A percentile compares a stretch with the other conserved stretches of the same genome.
phyloP scores from a whole-genome alignment of 2,113 vertebrate genomes.

The Dipodomys spectabilis region DNA sequence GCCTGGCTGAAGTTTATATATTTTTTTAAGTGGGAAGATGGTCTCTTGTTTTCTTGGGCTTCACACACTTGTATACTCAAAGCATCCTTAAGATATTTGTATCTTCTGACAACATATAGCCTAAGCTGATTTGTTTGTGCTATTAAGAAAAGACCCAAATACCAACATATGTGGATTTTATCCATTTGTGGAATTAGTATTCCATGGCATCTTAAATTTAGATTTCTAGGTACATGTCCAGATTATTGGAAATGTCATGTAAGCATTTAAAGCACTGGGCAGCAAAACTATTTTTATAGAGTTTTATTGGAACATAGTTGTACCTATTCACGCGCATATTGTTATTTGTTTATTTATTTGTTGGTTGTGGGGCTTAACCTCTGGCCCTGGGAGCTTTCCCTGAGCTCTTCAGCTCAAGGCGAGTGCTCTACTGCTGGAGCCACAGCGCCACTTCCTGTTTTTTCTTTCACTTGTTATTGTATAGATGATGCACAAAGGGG shows the following conservation, averaged over 20 bases:
- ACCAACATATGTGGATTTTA: neutral
- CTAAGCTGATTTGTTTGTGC: conserved; percentile 18
- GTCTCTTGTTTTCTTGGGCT: conserved; percentile 51
- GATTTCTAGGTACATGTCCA: neutral
- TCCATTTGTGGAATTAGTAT: neutral
- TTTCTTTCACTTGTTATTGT: too few relatives aligned
- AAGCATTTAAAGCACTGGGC: neutral
- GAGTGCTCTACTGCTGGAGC: too few relatives aligned
- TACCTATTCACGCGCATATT: neutral
- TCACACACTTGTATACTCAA: conserved; percentile 3
- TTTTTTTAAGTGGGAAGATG: conserved; percentile 78
- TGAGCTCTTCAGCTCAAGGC: too few relatives aligned
- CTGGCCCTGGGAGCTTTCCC: too few relatives aligned
- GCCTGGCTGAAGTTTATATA: conserved; percentile 34
- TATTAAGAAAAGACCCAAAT: conserved; percentile 37
- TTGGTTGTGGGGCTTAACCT: too few relatives aligned
- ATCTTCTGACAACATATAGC: conserved; percentile 48
- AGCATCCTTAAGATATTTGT: conserved; percentile 62
- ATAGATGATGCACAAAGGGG: too few relatives aligned
- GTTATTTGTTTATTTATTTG: too few relatives aligned
- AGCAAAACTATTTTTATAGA: conserved; percentile 18
- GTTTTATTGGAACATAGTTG: neutral
- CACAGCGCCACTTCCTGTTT: too few relatives aligned
- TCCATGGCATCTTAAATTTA: conserved; percentile 1
- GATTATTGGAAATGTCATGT: neutral